Evolutionary conservation across 2,797 vertebrate genomes (phyloP).

Genomic region (Chromobotia macracanthus): DNA sequence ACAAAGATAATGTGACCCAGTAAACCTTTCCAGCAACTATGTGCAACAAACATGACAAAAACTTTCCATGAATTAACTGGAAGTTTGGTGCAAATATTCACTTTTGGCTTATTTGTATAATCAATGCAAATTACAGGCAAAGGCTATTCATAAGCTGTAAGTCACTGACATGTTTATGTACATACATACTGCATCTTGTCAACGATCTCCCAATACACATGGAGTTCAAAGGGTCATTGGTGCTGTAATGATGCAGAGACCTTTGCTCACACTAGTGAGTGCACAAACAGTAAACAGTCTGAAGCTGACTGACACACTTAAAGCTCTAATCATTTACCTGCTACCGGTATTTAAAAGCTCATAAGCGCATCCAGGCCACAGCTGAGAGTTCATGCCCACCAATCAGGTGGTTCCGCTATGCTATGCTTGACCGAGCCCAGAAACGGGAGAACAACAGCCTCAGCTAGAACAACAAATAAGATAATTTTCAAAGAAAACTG

Average conservation of each 20-base stretch:
- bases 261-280: constrained; percentile 44
- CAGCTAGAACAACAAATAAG: not conserved
- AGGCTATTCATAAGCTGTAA: constrained; percentile 9
- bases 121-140: constrained; percentile 39
- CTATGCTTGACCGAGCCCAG: not conserved
- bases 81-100: constrained; percentile 9
- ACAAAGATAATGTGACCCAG: not conserved
- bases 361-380: constrained; percentile 34
- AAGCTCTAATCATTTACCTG: constrained; percentile 53
- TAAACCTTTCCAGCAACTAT: not conserved
- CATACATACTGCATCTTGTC: not conserved
- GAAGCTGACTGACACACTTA: constrained; percentile 14
- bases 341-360: constrained; percentile 50
- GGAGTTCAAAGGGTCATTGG: constrained; percentile 47
- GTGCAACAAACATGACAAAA: not conserved
- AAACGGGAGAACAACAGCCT: not conserved
- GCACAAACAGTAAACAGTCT: constrained; percentile 49
- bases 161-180: constrained; percentile 20
- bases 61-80: not conserved
- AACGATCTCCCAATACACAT: constrained; percentile 9
- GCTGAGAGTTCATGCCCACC: not conserved
- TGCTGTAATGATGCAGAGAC: constrained; percentile 50
- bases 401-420: not conserved
- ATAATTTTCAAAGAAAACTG: not conserved
- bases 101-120: constrained; percentile 13